These are phyloP conservation scores for Lates japonicus DNA, from an alignment of 2,797 vertebrate genomes.

Conservation along the genomic window DNA sequence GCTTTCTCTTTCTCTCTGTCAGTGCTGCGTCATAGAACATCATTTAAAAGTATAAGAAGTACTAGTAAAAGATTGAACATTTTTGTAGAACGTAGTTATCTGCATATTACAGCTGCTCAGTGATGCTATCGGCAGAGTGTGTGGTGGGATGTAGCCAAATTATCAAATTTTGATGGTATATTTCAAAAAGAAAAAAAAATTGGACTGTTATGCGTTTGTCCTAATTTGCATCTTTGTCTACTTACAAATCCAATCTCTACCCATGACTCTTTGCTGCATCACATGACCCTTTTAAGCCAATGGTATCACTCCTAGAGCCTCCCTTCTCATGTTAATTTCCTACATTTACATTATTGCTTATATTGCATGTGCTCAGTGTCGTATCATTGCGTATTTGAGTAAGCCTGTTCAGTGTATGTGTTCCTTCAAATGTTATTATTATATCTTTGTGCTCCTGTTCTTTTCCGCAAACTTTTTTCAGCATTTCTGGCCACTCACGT, in stretches of 20 bases:
- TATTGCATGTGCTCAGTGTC: slow-evolving; percentile 83
- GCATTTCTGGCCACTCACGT: slow-evolving; percentile 74
- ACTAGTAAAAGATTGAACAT: slow-evolving; percentile 64
- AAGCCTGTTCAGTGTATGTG: slow-evolving; percentile 73
- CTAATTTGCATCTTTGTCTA: slow-evolving; percentile 76
- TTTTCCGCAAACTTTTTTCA: slow-evolving; percentile 75
- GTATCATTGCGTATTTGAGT: slow-evolving; percentile 77
- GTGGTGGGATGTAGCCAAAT: slow-evolving; percentile 84
- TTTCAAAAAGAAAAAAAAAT: slow-evolving; percentile 58
- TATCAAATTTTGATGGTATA: slow-evolving; percentile 69
- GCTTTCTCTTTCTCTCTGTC: slow-evolving; percentile 75
- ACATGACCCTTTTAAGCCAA: slow-evolving; percentile 85
- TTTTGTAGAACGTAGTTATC: slow-evolving; percentile 78
- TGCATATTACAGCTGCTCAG: slow-evolving; percentile 79
- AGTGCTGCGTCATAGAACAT: slow-evolving; percentile 82
- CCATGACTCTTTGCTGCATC: slow-evolving; percentile 81
- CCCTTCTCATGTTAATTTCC: slow-evolving; percentile 76
- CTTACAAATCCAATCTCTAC: slow-evolving; percentile 68
- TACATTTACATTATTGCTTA: slow-evolving; percentile 76
- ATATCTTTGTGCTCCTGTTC: slow-evolving; percentile 72
- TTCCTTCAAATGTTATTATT: slow-evolving; percentile 65
- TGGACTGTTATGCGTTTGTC: slow-evolving; percentile 72
- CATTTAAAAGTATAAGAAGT: slow-evolving; percentile 70
- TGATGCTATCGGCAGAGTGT: slow-evolving; percentile 83
- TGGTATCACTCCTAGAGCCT: slow-evolving; percentile 83